A percentile compares a stretch with the other conserved stretches of the same genome.
Conservation (phyloP, 2,113 vertebrate species). For the Cairina moschata region DNA sequence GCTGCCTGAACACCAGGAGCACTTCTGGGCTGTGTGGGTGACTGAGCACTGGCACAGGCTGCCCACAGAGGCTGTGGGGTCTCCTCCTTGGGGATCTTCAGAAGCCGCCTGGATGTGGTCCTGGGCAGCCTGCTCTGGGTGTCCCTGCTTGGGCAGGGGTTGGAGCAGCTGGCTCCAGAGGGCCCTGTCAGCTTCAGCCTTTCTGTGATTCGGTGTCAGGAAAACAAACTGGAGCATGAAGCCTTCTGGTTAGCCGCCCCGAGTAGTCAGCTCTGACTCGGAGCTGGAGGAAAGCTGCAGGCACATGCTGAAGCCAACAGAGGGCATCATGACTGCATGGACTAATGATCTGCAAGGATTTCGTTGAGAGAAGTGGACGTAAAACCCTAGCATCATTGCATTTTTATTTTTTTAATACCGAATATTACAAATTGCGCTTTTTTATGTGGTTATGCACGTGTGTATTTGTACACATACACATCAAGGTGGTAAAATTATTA, state of each 20-base stretch:
- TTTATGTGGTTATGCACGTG: not conserved
- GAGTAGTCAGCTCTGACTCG: not conserved
- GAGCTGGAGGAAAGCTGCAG: not conserved
- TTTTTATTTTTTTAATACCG: not conserved
- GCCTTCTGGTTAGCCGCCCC: not conserved
- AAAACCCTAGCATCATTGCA: not conserved
- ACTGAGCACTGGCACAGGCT: not conserved
- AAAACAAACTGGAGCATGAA: not conserved
- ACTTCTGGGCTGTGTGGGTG: not conserved
- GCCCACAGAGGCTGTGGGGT: not conserved
- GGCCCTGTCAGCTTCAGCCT: not conserved
- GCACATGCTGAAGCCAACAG: not conserved
- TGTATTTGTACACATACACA: not conserved
- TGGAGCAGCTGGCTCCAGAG: not conserved
- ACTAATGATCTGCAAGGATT: not conserved
- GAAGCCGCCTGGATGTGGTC: accelerated
- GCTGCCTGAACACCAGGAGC: not conserved
- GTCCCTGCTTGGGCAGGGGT: not conserved
- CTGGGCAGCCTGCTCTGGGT: not conserved
- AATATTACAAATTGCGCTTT: not conserved
- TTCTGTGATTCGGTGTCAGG: not conserved
- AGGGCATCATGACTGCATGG: not conserved
- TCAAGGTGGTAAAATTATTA: not conserved
- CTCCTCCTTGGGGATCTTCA: not conserved
- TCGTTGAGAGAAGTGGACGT: not conserved